Conservation (phyloP, 2,797 vertebrate genomes). For the Telmatherina bonti region DNA sequence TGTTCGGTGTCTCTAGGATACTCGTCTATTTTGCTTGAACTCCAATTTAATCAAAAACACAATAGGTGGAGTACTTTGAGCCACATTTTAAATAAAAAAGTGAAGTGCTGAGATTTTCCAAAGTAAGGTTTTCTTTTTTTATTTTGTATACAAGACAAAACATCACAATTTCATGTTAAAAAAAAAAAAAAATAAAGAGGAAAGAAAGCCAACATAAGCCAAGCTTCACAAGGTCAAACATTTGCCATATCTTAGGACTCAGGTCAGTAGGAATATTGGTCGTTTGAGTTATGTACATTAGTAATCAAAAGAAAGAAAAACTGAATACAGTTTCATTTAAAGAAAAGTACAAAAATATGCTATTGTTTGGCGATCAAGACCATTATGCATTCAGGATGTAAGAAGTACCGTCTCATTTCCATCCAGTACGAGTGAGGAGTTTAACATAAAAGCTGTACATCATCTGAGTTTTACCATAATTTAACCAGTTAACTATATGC, state of each 20-base stretch:
- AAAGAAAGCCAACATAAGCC: conserved; percentile 22
- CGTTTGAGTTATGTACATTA: conserved; percentile 11
- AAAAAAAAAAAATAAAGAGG: conserved; percentile 31
- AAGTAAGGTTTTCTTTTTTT: conserved; percentile 26
- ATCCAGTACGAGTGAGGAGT: not conserved
- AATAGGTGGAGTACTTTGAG: not conserved
- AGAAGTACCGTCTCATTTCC: not conserved
- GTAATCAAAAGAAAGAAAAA: not conserved
- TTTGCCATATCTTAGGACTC: not conserved
- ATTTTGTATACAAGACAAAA: conserved; percentile 65
- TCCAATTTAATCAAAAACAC: not conserved
- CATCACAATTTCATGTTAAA: conserved; percentile 16
- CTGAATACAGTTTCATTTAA: not conserved
- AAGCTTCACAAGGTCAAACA: not conserved
- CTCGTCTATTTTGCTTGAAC: not conserved
- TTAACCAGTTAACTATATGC: conserved; percentile 9
- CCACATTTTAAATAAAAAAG: not conserved
- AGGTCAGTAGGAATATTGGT: conserved; percentile 24
- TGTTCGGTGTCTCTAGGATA: no score
- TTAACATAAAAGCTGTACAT: no score
- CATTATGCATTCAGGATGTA: not conserved
- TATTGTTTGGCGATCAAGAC: not conserved
- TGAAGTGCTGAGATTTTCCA: not conserved
- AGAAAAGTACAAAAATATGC: not conserved
- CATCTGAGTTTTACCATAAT: not conserved